Evolutionary conservation across 2,113 vertebrate species (phyloP).

Genomic region (Grammomys dolichurus): DNA sequence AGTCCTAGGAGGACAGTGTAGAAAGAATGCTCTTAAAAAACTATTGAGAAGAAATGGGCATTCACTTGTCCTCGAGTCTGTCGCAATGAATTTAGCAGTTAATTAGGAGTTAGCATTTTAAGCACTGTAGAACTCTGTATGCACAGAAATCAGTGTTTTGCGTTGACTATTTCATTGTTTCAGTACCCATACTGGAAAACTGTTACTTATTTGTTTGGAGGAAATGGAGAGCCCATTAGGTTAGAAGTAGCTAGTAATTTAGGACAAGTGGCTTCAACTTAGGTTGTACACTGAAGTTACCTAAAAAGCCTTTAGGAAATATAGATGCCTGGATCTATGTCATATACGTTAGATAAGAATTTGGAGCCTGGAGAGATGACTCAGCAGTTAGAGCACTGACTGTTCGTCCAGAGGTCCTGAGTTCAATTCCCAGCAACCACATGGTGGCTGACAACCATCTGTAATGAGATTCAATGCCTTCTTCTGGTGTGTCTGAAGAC

Average conservation of each 20-base stretch:
- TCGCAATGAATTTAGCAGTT: neutral
- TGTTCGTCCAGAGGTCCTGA: too few relatives aligned
- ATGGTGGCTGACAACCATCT: too few relatives aligned
- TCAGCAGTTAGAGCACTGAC: too few relatives aligned
- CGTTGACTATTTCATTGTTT: neutral
- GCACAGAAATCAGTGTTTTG: neutral
- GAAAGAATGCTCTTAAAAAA: constrained; percentile 8
- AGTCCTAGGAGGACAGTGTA: neutral
- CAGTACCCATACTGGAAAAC: neutral
- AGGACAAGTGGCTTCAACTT: constrained; percentile 1
- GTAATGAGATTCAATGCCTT: too few relatives aligned
- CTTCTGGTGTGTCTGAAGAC: too few relatives aligned
- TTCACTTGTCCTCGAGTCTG: neutral
- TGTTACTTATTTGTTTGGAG: neutral
- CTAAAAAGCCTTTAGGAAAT: neutral
- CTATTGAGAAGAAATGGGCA: neutral
- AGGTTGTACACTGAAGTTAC: neutral
- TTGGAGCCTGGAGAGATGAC: neutral
- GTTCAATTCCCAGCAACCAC: too few relatives aligned
- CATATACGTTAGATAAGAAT: constrained; percentile 13
- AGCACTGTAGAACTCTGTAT: neutral
- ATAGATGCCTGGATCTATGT: neutral
- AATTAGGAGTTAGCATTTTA: neutral
- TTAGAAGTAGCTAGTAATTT: neutral
- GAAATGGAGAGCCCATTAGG: neutral